These are phyloP conservation scores for Spheniscus mendiculus DNA, from an alignment of 2,113 vertebrate genomes.

Conservation along the genomic window DNA sequence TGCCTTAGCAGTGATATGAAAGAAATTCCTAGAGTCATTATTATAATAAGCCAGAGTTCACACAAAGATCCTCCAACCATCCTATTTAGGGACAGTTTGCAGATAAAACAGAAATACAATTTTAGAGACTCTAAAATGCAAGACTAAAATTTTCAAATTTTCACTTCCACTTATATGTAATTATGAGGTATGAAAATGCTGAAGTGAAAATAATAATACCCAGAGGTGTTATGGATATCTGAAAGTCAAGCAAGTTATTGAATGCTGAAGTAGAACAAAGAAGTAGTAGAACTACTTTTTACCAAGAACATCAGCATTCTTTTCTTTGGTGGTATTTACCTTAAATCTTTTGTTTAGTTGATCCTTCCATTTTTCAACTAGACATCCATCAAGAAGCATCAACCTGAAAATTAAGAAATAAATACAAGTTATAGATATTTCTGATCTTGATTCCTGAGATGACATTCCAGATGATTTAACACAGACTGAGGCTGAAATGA, in stretches of 20 bases:
- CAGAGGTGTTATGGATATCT: background rate
- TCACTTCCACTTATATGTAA: background rate
- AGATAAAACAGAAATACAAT: background rate
- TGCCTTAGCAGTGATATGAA: background rate
- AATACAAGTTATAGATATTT: background rate
- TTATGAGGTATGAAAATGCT: background rate
- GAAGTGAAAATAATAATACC: background rate
- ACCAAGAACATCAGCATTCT: background rate
- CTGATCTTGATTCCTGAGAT: background rate
- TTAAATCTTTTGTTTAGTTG: slow-evolving; percentile 80
- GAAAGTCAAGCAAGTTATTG: background rate
- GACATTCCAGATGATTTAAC: background rate
- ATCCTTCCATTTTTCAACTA: slow-evolving; percentile 85
- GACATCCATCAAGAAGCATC: slow-evolving; percentile 85
- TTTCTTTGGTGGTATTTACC: slow-evolving; percentile 63
- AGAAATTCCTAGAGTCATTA: background rate
- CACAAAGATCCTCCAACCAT: background rate
- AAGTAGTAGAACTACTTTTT: background rate
- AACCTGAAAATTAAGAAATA: slow-evolving; percentile 66
- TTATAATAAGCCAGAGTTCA: background rate
- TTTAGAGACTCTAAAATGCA: background rate
- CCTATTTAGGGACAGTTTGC: background rate
- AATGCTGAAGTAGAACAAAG: background rate
- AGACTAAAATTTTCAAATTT: background rate
- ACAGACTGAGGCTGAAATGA: background rate